These are phyloP conservation scores for Alectura lathami DNA, from an alignment of 2,113 vertebrate species.

Conservation along the genomic window DNA sequence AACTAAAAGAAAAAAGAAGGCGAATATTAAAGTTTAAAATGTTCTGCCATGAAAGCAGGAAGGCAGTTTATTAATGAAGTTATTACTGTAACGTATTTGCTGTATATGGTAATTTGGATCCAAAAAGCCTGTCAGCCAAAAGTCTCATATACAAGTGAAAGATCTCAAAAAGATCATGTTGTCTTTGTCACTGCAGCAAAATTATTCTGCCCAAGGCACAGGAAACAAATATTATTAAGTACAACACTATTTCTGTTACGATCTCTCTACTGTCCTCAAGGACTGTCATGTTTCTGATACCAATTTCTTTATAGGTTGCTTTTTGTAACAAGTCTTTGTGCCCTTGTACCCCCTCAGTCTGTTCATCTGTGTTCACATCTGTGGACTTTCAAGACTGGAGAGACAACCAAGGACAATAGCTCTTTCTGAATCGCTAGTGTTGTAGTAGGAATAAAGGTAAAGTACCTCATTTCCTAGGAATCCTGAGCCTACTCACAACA, in stretches of 20 bases:
- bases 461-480: background rate
- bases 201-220: conserved; percentile 68
- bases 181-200: conserved; percentile 52
- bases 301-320: conserved; percentile 55
- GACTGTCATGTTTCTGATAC: conserved; percentile 67
- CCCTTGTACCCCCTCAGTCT: conserved; percentile 1
- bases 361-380: conserved; percentile 9
- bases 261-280: conserved; percentile 59
- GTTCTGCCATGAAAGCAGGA: background rate
- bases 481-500: background rate
- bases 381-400: background rate
- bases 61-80: background rate
- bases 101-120: conserved; percentile 16
- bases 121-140: conserved; percentile 18
- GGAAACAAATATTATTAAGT: conserved; percentile 70
- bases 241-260: conserved; percentile 36
- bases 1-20: background rate
- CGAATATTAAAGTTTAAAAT: background rate
- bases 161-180: conserved; percentile 30
- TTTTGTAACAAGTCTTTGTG: conserved; percentile 56
- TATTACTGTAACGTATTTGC: background rate
- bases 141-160: conserved; percentile 51
- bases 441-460: background rate
- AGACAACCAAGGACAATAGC: background rate
- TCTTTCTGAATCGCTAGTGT: conserved; percentile 4